phyloP scores from a whole-genome alignment of 2,888 invertebrate species.

The Diplolepis rosae region DNA sequence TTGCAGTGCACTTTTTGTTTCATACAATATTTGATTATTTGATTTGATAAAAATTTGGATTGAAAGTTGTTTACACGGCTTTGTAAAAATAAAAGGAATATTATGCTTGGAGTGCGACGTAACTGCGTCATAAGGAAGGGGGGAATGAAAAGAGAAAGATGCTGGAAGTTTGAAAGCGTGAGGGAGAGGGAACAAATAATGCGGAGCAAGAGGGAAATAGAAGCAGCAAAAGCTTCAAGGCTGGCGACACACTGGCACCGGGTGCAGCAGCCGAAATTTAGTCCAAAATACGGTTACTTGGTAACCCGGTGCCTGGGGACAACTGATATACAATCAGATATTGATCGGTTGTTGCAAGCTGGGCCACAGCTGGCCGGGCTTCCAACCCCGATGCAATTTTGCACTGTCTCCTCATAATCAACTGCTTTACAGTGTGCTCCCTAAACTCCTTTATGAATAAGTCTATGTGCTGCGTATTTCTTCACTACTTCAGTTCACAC shows the following conservation, averaged over 20 bases:
- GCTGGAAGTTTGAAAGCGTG: not conserved
- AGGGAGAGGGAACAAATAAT: constrained; percentile 14
- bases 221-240: constrained; percentile 22
- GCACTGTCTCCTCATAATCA: constrained; percentile 36
- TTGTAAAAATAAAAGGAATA: not conserved
- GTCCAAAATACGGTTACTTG: constrained; percentile 37
- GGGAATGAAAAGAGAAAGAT: too few relatives aligned
- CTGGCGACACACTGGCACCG: constrained; percentile 32
- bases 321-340: constrained; percentile 45
- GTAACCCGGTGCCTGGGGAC: constrained; percentile 40
- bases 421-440: not conserved
- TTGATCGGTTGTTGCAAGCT: constrained; percentile 45
- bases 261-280: constrained; percentile 38
- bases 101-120: not conserved
- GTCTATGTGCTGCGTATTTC: not conserved
- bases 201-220: constrained; percentile 5
- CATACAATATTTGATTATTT: too few relatives aligned
- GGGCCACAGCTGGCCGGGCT: constrained; percentile 47
- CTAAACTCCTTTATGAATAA: not conserved
- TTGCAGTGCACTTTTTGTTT: too few relatives aligned
- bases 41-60: not conserved
- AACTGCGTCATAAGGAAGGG: constrained; percentile 8
- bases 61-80: not conserved
- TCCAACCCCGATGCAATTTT: constrained; percentile 40
- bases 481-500: not conserved